Conservation (phyloP, 2,888 invertebrate genomes). For the Cenopis cana region DNA sequence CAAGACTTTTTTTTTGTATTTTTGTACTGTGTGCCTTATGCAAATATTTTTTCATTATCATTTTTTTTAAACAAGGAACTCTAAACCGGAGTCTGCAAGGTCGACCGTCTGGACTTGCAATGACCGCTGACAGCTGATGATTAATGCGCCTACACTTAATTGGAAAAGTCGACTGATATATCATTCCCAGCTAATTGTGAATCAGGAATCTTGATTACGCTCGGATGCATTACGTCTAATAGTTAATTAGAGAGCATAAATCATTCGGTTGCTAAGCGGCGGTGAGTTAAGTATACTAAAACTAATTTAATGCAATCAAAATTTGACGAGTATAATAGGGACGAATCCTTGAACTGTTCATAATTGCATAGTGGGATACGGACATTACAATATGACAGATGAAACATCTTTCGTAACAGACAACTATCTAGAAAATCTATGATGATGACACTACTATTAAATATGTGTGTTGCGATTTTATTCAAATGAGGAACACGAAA, state of each 20-base stretch:
- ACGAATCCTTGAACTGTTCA: not conserved
- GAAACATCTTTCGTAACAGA: too few relatives aligned
- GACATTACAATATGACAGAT: not conserved
- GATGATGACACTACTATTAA: not conserved
- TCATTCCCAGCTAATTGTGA: slow-evolving; percentile 47
- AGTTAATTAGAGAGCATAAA: slow-evolving; percentile 46
- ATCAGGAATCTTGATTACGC: slow-evolving; percentile 56
- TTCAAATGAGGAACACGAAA: not conserved
- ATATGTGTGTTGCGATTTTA: not conserved
- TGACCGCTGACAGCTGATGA: slow-evolving; percentile 58
- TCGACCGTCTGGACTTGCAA: slow-evolving; percentile 50
- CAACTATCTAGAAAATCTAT: too few relatives aligned
- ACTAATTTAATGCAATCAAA: slow-evolving; percentile 23
- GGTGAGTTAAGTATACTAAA: slow-evolving; percentile 15
- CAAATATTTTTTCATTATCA: too few relatives aligned
- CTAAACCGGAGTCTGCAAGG: slow-evolving; percentile 55
- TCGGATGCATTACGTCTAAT: slow-evolving; percentile 54
- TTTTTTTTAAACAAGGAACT: not conserved
- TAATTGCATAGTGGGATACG: not conserved
- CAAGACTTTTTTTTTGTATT: too few relatives aligned
- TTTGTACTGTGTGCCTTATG: too few relatives aligned
- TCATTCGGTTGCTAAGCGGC: slow-evolving; percentile 47
- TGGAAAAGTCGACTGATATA: slow-evolving; percentile 58
- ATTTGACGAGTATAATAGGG: slow-evolving; percentile 3
- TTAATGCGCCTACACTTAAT: slow-evolving; percentile 62